These are phyloP conservation scores for Leptinotarsa juncta DNA, from an alignment of 2,888 invertebrate species.

Conservation along the genomic window DNA sequence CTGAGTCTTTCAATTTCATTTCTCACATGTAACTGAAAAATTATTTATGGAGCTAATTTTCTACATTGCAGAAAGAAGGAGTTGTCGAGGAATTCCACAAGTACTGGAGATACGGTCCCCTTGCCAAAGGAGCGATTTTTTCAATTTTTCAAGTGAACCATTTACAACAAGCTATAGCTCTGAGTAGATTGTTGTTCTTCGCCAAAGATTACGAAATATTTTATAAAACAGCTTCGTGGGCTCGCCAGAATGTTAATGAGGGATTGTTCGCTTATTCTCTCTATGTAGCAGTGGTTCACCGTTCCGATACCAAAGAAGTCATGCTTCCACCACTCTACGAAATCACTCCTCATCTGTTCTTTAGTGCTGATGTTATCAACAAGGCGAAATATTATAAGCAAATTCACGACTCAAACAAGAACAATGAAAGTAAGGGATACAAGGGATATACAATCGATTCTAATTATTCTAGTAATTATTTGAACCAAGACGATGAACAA, in stretches of 20 bases:
- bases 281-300: slow-evolving; percentile 67
- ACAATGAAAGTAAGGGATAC: neutral
- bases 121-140: slow-evolving; percentile 73
- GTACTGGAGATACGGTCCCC: slow-evolving; percentile 61
- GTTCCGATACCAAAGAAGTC: slow-evolving; percentile 60
- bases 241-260: slow-evolving; percentile 76
- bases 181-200: slow-evolving; percentile 75
- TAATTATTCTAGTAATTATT: slow-evolving; percentile 69
- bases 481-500: slow-evolving; percentile 67
- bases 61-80: slow-evolving; percentile 23
- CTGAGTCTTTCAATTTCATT: no score
- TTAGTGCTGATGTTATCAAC: slow-evolving; percentile 74
- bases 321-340: slow-evolving; percentile 78
- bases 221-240: slow-evolving; percentile 75
- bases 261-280: slow-evolving; percentile 76
- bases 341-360: slow-evolving; percentile 77
- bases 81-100: slow-evolving; percentile 29
- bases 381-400: slow-evolving; percentile 74
- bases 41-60: no score
- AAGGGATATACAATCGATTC: slow-evolving; percentile 68
- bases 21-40: no score
- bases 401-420: slow-evolving; percentile 51
- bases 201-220: slow-evolving; percentile 79
- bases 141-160: slow-evolving; percentile 72
- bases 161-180: slow-evolving; percentile 71